phyloP scores from a whole-genome alignment of 2,888 invertebrate genomes.

The Heliconius ethilla region DNA sequence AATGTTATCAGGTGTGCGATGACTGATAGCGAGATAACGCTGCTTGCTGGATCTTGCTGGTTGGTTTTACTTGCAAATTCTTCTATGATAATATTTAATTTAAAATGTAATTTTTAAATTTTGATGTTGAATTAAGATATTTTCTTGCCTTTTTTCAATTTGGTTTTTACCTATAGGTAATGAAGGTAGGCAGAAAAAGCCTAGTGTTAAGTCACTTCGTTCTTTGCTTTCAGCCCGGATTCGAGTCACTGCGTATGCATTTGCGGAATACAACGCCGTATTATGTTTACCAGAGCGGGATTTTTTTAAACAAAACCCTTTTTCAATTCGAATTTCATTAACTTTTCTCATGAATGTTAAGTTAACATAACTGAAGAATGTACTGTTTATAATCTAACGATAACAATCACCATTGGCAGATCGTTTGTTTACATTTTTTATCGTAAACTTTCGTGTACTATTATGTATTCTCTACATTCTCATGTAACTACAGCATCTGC shows the following conservation, averaged over 20 bases:
- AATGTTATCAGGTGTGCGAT: slow-evolving; percentile 63
- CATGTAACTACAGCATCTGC: not conserved
- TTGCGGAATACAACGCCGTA: not conserved
- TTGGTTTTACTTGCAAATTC: not conserved
- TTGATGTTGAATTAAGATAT: not conserved
- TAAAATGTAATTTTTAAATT: not conserved
- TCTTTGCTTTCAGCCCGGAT: not conserved
- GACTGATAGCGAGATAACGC: slow-evolving; percentile 55
- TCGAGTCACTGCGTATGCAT: not conserved
- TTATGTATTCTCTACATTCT: not conserved
- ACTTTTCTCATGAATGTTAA: not conserved
- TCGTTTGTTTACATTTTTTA: slow-evolving; percentile 1
- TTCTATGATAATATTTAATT: slow-evolving; percentile 2
- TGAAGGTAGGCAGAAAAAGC: not conserved
- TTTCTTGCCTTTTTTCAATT: not conserved
- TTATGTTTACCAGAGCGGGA: not conserved
- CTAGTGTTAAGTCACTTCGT: not conserved
- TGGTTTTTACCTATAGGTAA: not conserved
- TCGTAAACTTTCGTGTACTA: not conserved
- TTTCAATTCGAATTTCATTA: not conserved
- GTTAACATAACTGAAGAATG: not conserved
- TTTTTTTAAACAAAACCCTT: not conserved
- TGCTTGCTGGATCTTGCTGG: not conserved
- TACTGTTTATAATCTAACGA: slow-evolving; percentile 15
- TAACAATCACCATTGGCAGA: slow-evolving; percentile 7